Evolutionary conservation across 1,140 invertebrate species (phyloP), one percentile per base, ranked within the genome.

Genomic region (Heliconius nattereri): DNA sequence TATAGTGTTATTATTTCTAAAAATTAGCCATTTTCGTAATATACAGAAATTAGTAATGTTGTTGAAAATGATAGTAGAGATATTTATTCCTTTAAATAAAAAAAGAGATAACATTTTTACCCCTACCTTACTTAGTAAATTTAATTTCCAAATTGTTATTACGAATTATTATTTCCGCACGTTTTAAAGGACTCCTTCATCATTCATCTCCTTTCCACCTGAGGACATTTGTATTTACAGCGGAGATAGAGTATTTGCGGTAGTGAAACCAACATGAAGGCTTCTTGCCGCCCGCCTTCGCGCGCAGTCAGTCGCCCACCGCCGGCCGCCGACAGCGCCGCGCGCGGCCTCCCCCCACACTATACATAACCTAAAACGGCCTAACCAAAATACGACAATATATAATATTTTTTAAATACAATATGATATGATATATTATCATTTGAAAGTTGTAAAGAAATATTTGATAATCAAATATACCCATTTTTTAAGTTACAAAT

Each of bases 291-390:
- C 87, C 90, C 90, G 90, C 92, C 89, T 85, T 91, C 81, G 26
- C 77, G 85, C 85, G 85, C 85, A 85, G 78, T 89, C 91, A 92
- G 91, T 93, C 86, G 90, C 88, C 89, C 87, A 81, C 83, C 87
- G 88, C 83, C 87, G 86, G 86, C 83, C 86, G 91, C 89, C 83
- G 75, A 79, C 80, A 90, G 89, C 90, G 90, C 89, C 87, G 86
- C 86, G 87, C 91, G 89, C 87, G 89, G 87, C 85, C 66, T 54
- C 60, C 75, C 73, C 80, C 52, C 78, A 81, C 82, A 87, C 85
- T 86, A 87, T 83, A 88, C 89, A 91, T 94, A 92, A 92, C 90
- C 92, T 91, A 78, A 82, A 79, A 84, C 85, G 87, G 87, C 85
- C 88, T 89, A 80, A 54, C 29, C 37, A 76, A 35, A 80, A 66